These are phyloP conservation scores for Druceiella hillmani DNA, from an alignment of 2,888 invertebrate species.

Conservation along the genomic window DNA sequence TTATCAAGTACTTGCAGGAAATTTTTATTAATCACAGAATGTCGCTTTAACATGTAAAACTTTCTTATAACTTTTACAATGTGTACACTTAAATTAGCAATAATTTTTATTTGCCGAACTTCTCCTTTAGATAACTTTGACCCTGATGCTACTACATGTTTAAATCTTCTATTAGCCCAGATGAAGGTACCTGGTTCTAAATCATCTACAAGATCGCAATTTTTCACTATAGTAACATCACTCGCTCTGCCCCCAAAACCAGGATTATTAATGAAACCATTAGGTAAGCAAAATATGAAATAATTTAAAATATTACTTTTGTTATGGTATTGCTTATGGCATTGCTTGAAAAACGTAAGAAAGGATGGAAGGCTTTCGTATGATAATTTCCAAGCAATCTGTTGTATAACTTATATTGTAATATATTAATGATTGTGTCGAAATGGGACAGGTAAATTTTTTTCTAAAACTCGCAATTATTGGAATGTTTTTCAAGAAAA, in stretches of 20 bases:
- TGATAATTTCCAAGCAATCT: constrained; percentile 24
- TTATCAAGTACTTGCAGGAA: constrained; percentile 9
- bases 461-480: constrained; percentile 15
- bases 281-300: constrained; percentile 21
- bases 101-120: constrained; percentile 13
- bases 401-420: constrained; percentile 18
- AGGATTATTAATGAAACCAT: constrained; percentile 20
- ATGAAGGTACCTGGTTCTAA: constrained; percentile 6
- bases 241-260: constrained; percentile 20
- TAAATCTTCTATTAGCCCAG: constrained; percentile 17
- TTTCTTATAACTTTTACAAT: constrained; percentile 5
- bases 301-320: constrained; percentile 25
- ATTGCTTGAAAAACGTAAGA: constrained; percentile 18
- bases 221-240: constrained; percentile 13
- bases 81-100: constrained; percentile 11
- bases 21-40: too few species aligned
- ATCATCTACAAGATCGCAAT: constrained; percentile 13
- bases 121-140: constrained; percentile 12
- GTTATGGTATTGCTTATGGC: too few species aligned
- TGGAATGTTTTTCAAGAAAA: constrained; percentile 18
- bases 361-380: constrained; percentile 23
- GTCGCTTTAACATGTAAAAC: too few species aligned
- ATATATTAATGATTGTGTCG: constrained; percentile 14
- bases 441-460: constrained; percentile 17
- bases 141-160: constrained; percentile 9